Conservation (phyloP, 2,888 invertebrate species). For the Phoenoteleia sp. region DNA sequence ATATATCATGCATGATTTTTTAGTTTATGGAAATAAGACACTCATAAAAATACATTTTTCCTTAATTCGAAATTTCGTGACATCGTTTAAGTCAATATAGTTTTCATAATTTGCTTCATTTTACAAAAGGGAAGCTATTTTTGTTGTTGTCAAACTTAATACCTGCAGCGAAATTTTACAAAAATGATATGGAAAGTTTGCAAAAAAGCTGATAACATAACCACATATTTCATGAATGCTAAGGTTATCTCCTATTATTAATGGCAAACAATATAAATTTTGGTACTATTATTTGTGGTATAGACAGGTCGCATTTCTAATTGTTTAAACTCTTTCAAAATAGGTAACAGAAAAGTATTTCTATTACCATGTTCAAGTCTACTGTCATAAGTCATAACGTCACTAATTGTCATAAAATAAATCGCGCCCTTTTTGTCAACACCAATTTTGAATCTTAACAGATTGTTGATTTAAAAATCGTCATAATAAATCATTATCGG, state of each 20-base stretch:
- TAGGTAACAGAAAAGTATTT: neutral
- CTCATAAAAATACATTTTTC: slow-evolving; percentile 55
- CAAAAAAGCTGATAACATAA: neutral
- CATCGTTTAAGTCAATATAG: slow-evolving; percentile 42
- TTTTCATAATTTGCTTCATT: slow-evolving; percentile 11
- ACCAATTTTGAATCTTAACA: slow-evolving; percentile 61
- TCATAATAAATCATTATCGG: slow-evolving; percentile 61
- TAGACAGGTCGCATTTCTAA: neutral
- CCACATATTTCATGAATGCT: slow-evolving; percentile 4
- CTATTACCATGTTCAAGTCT: neutral
- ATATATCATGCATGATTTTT: slow-evolving; percentile 63
- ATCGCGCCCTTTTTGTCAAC: slow-evolving; percentile 61
- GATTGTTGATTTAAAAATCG: slow-evolving; percentile 66
- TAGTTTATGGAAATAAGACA: slow-evolving; percentile 47
- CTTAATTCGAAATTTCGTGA: slow-evolving; percentile 33
- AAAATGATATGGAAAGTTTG: slow-evolving; percentile 1
- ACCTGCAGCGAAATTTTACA: neutral
- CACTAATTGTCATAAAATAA: slow-evolving; percentile 62
- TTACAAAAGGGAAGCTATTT: neutral
- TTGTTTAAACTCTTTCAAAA: neutral
- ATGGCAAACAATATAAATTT: neutral
- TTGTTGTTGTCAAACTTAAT: neutral
- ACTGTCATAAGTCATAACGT: no score
- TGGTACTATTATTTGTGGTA: neutral
- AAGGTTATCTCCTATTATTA: neutral